phyloP scores from a whole-genome alignment of 1,140 invertebrate species.

The Diprion similis region DNA sequence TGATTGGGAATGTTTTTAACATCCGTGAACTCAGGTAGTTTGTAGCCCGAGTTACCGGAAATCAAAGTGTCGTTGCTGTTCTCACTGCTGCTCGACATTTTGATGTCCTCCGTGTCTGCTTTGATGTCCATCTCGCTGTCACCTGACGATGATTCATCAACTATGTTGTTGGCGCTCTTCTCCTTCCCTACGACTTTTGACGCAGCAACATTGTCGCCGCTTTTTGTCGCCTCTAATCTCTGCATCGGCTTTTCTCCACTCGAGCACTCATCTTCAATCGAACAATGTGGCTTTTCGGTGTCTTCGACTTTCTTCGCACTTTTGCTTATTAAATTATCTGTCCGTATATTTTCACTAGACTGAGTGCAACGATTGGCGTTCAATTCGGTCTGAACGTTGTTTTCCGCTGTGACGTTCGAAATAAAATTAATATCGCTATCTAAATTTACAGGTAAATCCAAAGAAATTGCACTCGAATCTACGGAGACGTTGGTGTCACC shows the following conservation, averaged over 20 bases:
- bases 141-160: conserved; percentile 29
- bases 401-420: too few relatives aligned
- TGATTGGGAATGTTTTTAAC: conserved; percentile 36
- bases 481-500: too few relatives aligned
- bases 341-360: too few relatives aligned
- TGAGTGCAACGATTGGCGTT: too few relatives aligned
- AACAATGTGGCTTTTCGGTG: too few relatives aligned
- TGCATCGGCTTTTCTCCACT: background rate
- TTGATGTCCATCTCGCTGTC: conserved; percentile 51
- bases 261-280: too few relatives aligned
- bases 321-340: too few relatives aligned
- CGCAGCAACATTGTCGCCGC: conserved; percentile 10
- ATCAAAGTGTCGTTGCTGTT: conserved; percentile 57
- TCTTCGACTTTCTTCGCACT: too few relatives aligned
- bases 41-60: conserved; percentile 43
- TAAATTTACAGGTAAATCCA: too few relatives aligned
- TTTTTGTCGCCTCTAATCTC: background rate
- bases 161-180: conserved; percentile 3
- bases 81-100: conserved; percentile 55
- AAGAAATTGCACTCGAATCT: too few relatives aligned
- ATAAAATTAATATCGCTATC: too few relatives aligned
- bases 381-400: too few relatives aligned
- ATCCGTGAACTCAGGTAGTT: conserved; percentile 33
- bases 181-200: conserved; percentile 12
- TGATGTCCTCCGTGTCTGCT: conserved; percentile 51